Conservation (phyloP, 2,888 invertebrate species). For the Phyto melanocephala region DNA sequence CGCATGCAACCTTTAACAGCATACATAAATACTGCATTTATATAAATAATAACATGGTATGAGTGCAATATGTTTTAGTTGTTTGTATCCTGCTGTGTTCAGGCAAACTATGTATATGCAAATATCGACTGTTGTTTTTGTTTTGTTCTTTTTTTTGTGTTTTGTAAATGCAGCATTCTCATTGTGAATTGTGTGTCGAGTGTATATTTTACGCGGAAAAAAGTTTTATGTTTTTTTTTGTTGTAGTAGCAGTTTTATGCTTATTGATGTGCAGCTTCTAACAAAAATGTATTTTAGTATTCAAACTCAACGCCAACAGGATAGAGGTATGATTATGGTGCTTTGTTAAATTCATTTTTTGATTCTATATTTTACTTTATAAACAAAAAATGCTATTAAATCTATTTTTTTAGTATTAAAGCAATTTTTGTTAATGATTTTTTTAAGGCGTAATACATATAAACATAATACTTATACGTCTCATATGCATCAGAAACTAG, state of each 20-base stretch:
- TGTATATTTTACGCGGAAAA: conserved; percentile 11
- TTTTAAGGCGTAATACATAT: too few relatives aligned
- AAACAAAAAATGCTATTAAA: background rate
- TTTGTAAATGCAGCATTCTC: background rate
- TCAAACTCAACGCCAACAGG: background rate
- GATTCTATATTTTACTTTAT: background rate
- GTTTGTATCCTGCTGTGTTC: background rate
- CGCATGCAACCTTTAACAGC: background rate
- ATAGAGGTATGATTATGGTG: background rate
- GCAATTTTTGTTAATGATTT: too few relatives aligned
- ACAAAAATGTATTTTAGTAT: conserved; percentile 27
- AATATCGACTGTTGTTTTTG: background rate
- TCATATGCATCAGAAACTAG: background rate
- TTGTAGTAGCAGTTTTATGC: background rate
- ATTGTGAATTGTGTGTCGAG: background rate
- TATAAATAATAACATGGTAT: background rate
- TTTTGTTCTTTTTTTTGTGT: background rate
- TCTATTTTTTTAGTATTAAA: background rate
- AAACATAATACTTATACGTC: background rate
- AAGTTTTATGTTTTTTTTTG: background rate
- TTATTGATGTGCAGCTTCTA: conserved; percentile 36
- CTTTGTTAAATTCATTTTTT: background rate
- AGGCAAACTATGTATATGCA: background rate
- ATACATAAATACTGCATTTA: conserved; percentile 36
- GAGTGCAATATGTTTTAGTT: background rate